Conservation (phyloP, 2,888 invertebrate species). For the Itoplectis maculator region DNA sequence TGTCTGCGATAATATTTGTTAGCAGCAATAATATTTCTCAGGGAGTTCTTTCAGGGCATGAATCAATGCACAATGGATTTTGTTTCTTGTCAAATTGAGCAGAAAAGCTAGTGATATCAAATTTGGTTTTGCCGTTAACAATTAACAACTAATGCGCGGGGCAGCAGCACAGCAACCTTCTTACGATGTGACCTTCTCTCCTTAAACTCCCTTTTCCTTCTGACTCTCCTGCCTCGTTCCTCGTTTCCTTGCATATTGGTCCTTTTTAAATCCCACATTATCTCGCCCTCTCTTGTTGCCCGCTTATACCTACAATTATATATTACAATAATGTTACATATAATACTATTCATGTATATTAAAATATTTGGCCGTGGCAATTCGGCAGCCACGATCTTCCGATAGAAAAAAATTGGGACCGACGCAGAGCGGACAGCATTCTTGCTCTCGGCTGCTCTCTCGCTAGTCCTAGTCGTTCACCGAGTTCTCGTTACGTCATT, state of each 20-base stretch:
- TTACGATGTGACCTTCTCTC: conserved; percentile 40
- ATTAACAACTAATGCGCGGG: conserved; percentile 70
- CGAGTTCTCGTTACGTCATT: conserved; percentile 58
- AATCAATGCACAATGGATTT: conserved; percentile 66
- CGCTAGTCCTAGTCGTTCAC: conserved; percentile 66
- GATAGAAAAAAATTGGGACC: conserved; percentile 74
- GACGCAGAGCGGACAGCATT: conserved; percentile 35
- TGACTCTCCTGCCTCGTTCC: no score
- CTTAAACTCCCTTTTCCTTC: conserved; percentile 3
- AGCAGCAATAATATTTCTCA: background rate
- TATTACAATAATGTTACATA: conserved; percentile 84
- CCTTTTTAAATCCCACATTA: conserved; percentile 63
- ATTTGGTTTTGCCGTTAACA: conserved; percentile 73
- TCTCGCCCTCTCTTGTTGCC: conserved; percentile 70
- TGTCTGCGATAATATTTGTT: conserved; percentile 19
- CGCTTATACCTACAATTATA: conserved; percentile 79
- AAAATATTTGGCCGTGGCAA: conserved; percentile 80
- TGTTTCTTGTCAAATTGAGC: conserved; percentile 72
- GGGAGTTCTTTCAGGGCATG: conserved; percentile 35
- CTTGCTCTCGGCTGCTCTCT: background rate
- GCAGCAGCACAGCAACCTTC: conserved; percentile 67
- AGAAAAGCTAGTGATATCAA: conserved; percentile 73
- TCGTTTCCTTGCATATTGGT: conserved; percentile 71
- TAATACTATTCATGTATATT: conserved; percentile 84
- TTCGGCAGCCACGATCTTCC: conserved; percentile 72